Base-by-base conservation (phyloP, 2,113 vertebrate species). In the Eulacestoma nigropectus region DNA sequence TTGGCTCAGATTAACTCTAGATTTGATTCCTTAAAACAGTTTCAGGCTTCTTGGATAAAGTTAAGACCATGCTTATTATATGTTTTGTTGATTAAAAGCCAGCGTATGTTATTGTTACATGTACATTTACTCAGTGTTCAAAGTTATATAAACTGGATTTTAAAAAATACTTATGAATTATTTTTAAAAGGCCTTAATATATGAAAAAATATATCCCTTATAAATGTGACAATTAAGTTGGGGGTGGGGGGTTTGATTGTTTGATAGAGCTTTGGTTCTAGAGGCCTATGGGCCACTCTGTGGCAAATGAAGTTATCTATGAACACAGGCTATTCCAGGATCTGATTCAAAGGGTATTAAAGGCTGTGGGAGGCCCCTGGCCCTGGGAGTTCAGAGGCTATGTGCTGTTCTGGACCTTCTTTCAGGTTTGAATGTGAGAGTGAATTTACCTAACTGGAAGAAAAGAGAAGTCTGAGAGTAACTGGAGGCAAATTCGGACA, bases 191-290 rank as follows among this genome's bases (percentile, higher is more conserved):
- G 4, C n/a, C 15, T n/a, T 69, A 70, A 57, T 57, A 33, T 20
- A 32, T 42, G 8, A 73, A 52, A 78, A 70, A 69, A 18, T 21
- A 21, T 13, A 47, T 23, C 7, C 19, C 16, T 68, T 72, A 16
- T 35, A 30, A 76, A 42, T 47, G 25, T 49, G 39, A 44, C 57
- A 52, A 52, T 29, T 37, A 69, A 44, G 10, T 52, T 13, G 9
- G 26, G 37, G 37, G 37, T 20, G 30, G 15, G 4, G 10, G 0
- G 0, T 11, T 33, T n/a, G 25, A 41, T 55, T 2, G 2, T 55
- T 39, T 33, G 23, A 37, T 39, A 68, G 11, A 30, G 32, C 19
- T 89, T 89, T 37, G 39, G 11, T 65, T 85, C 42, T 69, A 26
- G 65, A 67, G 41, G 50, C 46, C 55, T 44, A 0, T 49, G 56